Percentiles rank a stretch among this genome's conserved stretches.
Conservation (phyloP, 2,888 invertebrate genomes). For the Lasioglossum lativentre region DNA sequence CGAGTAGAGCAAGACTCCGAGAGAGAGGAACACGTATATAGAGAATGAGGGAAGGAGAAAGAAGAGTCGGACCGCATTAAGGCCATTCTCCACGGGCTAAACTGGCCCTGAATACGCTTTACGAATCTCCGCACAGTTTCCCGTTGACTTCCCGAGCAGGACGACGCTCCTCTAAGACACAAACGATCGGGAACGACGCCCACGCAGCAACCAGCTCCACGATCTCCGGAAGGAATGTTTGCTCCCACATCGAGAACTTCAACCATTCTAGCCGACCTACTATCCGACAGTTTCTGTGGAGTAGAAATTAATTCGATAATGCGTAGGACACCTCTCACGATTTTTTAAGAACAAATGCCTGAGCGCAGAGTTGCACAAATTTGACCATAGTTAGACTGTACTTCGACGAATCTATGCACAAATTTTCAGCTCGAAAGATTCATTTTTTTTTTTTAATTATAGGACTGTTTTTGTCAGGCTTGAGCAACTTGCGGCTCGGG, state of each 20-base stretch:
- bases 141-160: slow-evolving; percentile 16
- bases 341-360: too few species aligned
- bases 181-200: slow-evolving; percentile 2
- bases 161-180: not conserved
- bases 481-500: too few species aligned
- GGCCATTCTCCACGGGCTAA: slow-evolving; percentile 55
- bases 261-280: not conserved
- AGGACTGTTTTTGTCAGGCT: too few species aligned
- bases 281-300: not conserved
- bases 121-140: slow-evolving; percentile 52
- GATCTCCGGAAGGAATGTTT: not conserved
- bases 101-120: slow-evolving; percentile 65
- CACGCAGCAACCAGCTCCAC: not conserved
- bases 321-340: too few species aligned
- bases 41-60: not conserved
- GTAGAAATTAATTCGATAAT: not conserved
- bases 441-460: too few species aligned
- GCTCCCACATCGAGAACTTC: not conserved
- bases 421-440: not conserved
- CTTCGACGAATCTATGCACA: not conserved
- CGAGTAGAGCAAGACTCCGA: not conserved
- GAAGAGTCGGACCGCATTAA: slow-evolving; percentile 56
- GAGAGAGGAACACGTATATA: not conserved
- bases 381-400: too few species aligned
- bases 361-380: not conserved